A percentile compares a stretch with the other conserved stretches of the same genome.
phyloP scores from a whole-genome alignment of 1,140 invertebrate genomes.

The Hormaphis cornu region DNA sequence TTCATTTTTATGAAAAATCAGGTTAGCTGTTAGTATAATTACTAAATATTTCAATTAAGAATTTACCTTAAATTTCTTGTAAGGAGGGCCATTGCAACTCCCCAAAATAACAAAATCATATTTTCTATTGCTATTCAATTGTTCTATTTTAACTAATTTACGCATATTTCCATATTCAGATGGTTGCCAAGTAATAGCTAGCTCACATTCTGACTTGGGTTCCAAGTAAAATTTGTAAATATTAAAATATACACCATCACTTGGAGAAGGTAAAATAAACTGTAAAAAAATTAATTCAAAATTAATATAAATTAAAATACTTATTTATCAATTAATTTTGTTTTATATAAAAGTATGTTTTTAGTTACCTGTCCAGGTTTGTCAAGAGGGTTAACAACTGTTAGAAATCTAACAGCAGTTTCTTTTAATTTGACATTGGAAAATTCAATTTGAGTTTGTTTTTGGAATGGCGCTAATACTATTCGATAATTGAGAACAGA shows the following conservation, averaged over 20 bases:
- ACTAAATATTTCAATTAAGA: too few species aligned
- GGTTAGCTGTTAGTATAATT: too few species aligned
- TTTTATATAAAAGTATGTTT: background rate
- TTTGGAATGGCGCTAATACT: slow-evolving; percentile 22
- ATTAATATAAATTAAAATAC: background rate
- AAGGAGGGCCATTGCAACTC: slow-evolving; percentile 1
- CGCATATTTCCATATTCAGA: slow-evolving; percentile 20
- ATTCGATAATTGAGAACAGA: background rate
- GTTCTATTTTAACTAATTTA: slow-evolving; percentile 23
- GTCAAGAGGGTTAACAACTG: slow-evolving; percentile 14
- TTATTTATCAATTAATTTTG: background rate
- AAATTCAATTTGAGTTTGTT: slow-evolving; percentile 25
- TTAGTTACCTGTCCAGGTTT: slow-evolving; percentile 8
- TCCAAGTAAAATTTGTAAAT: slow-evolving; percentile 7
- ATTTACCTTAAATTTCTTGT: background rate
- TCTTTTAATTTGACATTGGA: slow-evolving; percentile 6
- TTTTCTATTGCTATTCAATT: background rate
- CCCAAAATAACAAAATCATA: slow-evolving; percentile 27
- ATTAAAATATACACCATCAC: slow-evolving; percentile 26
- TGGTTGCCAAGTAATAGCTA: slow-evolving; percentile 12
- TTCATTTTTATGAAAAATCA: background rate
- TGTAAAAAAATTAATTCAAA: background rate
- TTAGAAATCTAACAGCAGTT: slow-evolving; percentile 2
- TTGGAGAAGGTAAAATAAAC: slow-evolving; percentile 12
- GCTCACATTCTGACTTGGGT: background rate